Conservation (phyloP, 2,888 invertebrate genomes). For the Chrysina gloriosa region DNA sequence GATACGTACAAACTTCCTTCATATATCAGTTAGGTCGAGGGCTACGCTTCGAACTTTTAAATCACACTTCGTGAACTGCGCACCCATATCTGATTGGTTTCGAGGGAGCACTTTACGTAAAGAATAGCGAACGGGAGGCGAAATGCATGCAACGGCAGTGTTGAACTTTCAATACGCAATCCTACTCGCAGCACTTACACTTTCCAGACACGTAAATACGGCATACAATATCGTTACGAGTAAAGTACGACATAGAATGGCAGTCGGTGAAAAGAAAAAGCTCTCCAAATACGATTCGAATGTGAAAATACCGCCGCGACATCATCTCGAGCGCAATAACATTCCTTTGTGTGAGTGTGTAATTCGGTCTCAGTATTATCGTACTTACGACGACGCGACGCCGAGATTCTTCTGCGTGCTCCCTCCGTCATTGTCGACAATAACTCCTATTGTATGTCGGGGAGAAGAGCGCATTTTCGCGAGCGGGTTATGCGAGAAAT, state of each 20-base stretch:
- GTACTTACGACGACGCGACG: too few relatives aligned
- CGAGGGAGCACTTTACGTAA: background rate
- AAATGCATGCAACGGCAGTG: background rate
- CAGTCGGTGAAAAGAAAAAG: background rate
- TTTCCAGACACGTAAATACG: slow-evolving; percentile 2
- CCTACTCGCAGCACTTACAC: background rate
- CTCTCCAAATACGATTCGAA: background rate
- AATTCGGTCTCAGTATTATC: background rate
- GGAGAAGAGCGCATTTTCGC: too few relatives aligned
- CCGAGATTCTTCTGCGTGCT: too few relatives aligned
- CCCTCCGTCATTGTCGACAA: too few relatives aligned
- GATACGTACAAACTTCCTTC: background rate
- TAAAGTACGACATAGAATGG: background rate
- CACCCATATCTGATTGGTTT: background rate
- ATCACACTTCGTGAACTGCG: background rate
- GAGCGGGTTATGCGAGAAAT: too few relatives aligned
- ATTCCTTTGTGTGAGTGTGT: background rate
- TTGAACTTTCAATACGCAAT: background rate
- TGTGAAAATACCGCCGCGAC: background rate
- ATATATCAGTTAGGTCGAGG: too few relatives aligned
- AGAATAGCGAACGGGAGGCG: background rate
- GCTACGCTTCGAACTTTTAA: slow-evolving; percentile 1
- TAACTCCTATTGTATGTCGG: too few relatives aligned
- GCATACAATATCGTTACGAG: background rate
- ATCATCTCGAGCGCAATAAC: background rate